Percentiles rank a stretch among this genome's conserved stretches.
phyloP scores from a whole-genome alignment of 1,140 invertebrate species.

The Drosophila subobscura region DNA sequence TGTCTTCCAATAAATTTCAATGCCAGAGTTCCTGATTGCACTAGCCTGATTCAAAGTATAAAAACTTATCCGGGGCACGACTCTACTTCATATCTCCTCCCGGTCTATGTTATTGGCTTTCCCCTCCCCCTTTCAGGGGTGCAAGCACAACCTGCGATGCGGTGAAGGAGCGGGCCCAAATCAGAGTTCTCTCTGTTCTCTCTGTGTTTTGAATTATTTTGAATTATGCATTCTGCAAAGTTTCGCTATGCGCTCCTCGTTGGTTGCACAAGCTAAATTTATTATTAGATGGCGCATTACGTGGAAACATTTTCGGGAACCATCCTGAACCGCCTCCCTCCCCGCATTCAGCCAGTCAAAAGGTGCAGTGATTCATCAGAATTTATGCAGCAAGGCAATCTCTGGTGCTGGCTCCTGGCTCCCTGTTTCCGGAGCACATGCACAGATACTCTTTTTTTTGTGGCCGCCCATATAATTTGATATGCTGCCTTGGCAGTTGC shows the following conservation, averaged over 20 bases:
- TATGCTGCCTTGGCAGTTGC: conserved; percentile 76
- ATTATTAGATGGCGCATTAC: conserved; percentile 78
- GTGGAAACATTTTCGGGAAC: conserved; percentile 50
- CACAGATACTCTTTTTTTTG: conserved; percentile 54
- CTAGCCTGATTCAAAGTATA: too few relatives aligned
- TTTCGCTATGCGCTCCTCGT: conserved; percentile 52
- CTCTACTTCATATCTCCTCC: too few relatives aligned
- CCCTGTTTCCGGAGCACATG: background rate
- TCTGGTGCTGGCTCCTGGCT: conserved; percentile 7
- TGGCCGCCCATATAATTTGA: conserved; percentile 79
- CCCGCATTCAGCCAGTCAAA: conserved; percentile 17
- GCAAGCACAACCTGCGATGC: too few relatives aligned
- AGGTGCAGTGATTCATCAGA: conserved; percentile 79
- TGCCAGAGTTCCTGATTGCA: too few relatives aligned
- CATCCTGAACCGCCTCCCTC: conserved; percentile 20
- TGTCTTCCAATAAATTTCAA: too few relatives aligned
- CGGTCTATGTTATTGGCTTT: background rate
- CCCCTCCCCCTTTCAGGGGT: too few relatives aligned
- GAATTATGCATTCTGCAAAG: conserved; percentile 76
- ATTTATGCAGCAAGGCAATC: conserved; percentile 63
- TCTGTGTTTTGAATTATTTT: conserved; percentile 74
- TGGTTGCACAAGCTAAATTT: conserved; percentile 69
- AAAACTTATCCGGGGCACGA: too few relatives aligned
- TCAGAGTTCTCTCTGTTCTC: conserved; percentile 12
- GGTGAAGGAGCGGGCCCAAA: conserved; percentile 15